Conservation (phyloP, 2,797 vertebrate genomes). For the Onychomys arenicola region DNA sequence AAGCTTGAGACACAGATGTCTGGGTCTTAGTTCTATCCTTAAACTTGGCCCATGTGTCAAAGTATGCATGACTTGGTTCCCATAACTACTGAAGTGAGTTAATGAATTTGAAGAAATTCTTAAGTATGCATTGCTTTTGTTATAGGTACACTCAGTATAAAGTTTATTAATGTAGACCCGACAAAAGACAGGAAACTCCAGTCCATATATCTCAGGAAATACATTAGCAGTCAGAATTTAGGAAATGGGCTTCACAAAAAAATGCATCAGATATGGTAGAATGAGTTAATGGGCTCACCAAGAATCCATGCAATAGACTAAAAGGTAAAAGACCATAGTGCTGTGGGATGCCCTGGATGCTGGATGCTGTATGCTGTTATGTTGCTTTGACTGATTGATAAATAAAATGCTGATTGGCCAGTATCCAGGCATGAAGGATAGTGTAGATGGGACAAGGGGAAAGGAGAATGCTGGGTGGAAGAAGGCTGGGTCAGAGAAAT, state of each 20-base stretch:
- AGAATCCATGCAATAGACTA: background rate
- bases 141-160: too few relatives aligned
- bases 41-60: constrained; percentile 73
- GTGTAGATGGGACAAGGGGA: too few relatives aligned
- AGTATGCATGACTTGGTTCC: constrained; percentile 35
- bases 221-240: background rate
- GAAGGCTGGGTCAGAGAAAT: too few relatives aligned
- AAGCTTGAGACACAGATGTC: background rate
- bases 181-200: background rate
- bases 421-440: too few relatives aligned
- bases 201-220: too few relatives aligned
- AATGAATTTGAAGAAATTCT: constrained; percentile 59
- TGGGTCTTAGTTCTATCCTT: constrained; percentile 51
- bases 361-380: too few relatives aligned
- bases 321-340: too few relatives aligned
- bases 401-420: too few relatives aligned
- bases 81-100: constrained; percentile 66
- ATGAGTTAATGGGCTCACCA: too few relatives aligned
- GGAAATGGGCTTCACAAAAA: background rate
- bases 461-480: too few relatives aligned
- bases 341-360: too few relatives aligned
- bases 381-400: too few relatives aligned
- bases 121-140: constrained; percentile 11
- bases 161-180: background rate
- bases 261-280: background rate